phyloP scores from a whole-genome alignment of 2,113 vertebrate species.

The Sardina pilchardus region DNA sequence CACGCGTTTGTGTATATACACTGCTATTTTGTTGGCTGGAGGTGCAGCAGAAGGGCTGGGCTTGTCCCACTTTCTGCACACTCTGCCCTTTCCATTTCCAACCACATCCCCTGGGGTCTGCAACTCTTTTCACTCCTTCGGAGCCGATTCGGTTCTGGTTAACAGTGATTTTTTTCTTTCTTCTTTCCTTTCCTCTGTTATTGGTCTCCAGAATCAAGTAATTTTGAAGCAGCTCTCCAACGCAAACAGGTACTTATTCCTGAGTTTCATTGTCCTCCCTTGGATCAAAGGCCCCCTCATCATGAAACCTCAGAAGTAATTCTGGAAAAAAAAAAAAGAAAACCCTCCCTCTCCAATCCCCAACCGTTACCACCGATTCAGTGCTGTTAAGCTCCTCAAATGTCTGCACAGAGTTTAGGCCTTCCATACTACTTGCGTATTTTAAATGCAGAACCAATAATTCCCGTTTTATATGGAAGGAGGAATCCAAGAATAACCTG shows the following conservation, averaged over 20 bases:
- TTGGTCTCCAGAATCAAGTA: neutral
- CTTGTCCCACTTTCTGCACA: neutral
- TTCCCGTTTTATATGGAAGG: constrained; percentile 39
- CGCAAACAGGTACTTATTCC: constrained; percentile 16
- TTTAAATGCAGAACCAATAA: constrained; percentile 45
- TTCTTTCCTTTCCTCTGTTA: neutral
- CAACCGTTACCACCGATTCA: neutral
- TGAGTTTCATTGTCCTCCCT: constrained; percentile 13
- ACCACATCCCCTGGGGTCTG: constrained; percentile 5
- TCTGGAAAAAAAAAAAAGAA: constrained; percentile 4
- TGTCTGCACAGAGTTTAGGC: constrained; percentile 6
- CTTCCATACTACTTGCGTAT: constrained; percentile 34
- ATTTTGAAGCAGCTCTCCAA: neutral
- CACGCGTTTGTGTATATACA: neutral
- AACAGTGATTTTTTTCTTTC: neutral
- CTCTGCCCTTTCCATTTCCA: constrained; percentile 7
- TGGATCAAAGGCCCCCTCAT: constrained; percentile 12
- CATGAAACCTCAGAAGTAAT: constrained; percentile 12
- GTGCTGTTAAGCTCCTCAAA: constrained; percentile 23
- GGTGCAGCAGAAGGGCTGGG: constrained; percentile 12
- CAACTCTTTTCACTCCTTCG: neutral
- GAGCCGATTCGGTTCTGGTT: constrained; percentile 7
- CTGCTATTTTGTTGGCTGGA: neutral
- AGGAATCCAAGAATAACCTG: constrained; percentile 48
- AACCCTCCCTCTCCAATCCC: neutral